Evolutionary conservation across 2,113 vertebrate species (phyloP).

Genomic region (Datnioides undecimradiatus): DNA sequence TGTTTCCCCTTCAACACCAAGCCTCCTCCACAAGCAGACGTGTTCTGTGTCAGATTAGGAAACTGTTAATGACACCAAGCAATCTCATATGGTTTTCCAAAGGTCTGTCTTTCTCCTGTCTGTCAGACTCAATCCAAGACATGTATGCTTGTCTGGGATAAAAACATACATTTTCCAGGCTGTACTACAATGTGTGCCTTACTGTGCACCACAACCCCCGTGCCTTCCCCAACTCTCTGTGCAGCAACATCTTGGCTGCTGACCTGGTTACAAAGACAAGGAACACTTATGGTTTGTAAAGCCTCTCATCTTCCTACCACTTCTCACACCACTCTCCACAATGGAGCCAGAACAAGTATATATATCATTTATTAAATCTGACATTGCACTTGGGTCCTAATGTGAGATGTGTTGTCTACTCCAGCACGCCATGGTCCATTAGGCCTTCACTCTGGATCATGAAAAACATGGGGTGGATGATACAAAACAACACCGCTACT

Average conservation of each 20-base stretch:
- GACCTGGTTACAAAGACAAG: constrained; percentile 71
- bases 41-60: constrained; percentile 5
- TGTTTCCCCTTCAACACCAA: constrained; percentile 5
- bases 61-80: constrained; percentile 17
- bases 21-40: constrained; percentile 23
- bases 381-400: constrained; percentile 75
- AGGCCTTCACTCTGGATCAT: constrained; percentile 78
- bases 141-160: neutral
- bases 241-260: constrained; percentile 50
- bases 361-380: constrained; percentile 81
- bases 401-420: constrained; percentile 72
- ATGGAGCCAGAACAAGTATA: constrained; percentile 48
- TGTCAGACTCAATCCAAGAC: too few relatives aligned
- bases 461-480: constrained; percentile 67
- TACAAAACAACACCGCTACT: constrained; percentile 54
- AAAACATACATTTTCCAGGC: constrained; percentile 31
- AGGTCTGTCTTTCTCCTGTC: constrained; percentile 5
- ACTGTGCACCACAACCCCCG: constrained; percentile 29
- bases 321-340: constrained; percentile 43
- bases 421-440: constrained; percentile 78
- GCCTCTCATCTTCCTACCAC: constrained; percentile 45
- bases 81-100: neutral
- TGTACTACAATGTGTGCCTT: constrained; percentile 12
- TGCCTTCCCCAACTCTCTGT: constrained; percentile 21
- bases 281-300: constrained; percentile 61